phyloP scores from a whole-genome alignment of 1,140 invertebrate species.

The Zaprionus inermis region DNA sequence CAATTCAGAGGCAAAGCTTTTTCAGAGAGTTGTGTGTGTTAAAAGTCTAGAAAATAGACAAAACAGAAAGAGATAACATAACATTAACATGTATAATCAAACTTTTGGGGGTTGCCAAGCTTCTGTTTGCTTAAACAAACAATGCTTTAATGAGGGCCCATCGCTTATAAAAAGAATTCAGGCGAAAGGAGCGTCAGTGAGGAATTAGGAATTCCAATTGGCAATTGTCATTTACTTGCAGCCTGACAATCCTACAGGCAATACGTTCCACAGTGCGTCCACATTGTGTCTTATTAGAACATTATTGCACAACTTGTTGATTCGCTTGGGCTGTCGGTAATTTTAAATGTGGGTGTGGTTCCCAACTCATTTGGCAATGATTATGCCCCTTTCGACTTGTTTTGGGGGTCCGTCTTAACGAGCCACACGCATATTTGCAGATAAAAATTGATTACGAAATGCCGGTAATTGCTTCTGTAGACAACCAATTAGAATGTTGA shows the following conservation, averaged over 20 bases:
- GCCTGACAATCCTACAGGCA: neutral
- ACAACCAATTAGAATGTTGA: slow-evolving; percentile 8
- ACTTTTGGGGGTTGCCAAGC: neutral
- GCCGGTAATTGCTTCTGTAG: slow-evolving; percentile 17
- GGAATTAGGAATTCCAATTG: neutral
- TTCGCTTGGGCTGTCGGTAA: neutral
- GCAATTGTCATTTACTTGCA: neutral
- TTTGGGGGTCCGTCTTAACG: neutral
- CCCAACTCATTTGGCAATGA: neutral
- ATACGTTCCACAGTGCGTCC: slow-evolving; percentile 9
- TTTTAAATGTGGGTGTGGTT: neutral
- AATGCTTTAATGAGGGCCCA: neutral
- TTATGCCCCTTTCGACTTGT: neutral
- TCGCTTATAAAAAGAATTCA: neutral
- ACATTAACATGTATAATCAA: neutral
- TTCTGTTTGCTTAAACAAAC: neutral
- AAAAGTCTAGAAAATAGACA: neutral
- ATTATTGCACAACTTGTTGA: slow-evolving; percentile 1
- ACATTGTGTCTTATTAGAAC: neutral
- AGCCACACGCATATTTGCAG: neutral
- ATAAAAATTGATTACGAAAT: slow-evolving; percentile 26
- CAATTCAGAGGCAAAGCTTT: neutral
- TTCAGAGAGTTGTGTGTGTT: neutral
- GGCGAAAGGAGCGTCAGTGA: neutral
- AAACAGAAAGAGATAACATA: neutral